phyloP scores from a whole-genome alignment of 2,113 vertebrate genomes.

The Coptodon bakossiorum region DNA sequence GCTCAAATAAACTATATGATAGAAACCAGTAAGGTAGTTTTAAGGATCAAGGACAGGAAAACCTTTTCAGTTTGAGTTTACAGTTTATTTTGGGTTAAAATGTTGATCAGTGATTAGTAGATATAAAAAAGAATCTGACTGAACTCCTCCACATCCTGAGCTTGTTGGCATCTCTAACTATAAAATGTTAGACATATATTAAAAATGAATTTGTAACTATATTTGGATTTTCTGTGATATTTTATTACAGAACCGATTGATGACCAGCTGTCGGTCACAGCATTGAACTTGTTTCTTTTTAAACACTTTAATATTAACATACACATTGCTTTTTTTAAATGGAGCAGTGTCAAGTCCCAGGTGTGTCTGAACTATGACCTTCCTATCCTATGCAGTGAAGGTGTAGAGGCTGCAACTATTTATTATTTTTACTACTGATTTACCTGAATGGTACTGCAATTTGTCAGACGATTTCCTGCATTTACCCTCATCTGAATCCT shows the following conservation, averaged over 20 bases:
- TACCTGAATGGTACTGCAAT: not conserved
- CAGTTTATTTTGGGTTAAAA: not conserved
- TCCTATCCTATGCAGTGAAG: not conserved
- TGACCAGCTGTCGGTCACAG: not conserved
- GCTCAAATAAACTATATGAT: not conserved
- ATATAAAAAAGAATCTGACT: not conserved
- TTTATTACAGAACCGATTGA: not conserved
- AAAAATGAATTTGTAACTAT: not conserved
- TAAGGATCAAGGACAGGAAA: not conserved
- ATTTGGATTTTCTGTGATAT: not conserved
- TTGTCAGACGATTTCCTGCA: not conserved
- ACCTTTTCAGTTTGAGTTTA: not conserved
- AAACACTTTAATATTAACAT: not conserved
- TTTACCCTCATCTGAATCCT: not conserved
- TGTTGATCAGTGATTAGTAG: not conserved
- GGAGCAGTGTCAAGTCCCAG: not conserved
- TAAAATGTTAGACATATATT: not conserved
- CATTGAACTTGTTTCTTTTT: not conserved
- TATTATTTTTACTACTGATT: not conserved
- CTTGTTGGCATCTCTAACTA: not conserved
- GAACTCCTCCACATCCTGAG: not conserved
- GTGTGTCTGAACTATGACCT: constrained; percentile 11
- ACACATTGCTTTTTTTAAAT: not conserved
- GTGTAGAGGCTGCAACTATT: not conserved
- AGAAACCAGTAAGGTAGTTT: not conserved